Percentiles rank a stretch among this genome's conserved stretches.
Conservation (phyloP, 2,888 invertebrate species). For the Vesta saturnalis region DNA sequence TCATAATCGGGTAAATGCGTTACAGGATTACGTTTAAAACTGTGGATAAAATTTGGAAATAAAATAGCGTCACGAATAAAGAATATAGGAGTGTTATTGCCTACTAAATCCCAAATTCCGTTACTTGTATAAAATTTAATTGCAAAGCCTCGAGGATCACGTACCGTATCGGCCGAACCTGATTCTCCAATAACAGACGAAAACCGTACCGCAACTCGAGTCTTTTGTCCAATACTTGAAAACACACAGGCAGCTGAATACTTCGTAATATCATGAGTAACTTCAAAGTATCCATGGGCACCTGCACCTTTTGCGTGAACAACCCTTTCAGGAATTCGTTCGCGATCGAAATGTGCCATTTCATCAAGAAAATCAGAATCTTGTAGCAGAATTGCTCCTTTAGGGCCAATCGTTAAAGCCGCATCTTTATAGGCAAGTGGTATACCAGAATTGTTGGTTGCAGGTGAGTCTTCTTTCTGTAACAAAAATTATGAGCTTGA, state of each 20-base stretch:
- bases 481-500: not conserved
- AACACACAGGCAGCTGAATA: constrained; percentile 85
- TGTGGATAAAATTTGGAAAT: constrained; percentile 96
- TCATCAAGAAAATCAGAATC: constrained; percentile 84
- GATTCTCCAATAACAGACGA: constrained; percentile 90
- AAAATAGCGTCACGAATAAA: constrained; percentile 89
- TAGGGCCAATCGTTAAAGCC: constrained; percentile 83
- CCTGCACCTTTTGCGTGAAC: constrained; percentile 97
- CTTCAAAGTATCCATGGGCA: constrained; percentile 86
- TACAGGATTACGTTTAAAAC: constrained; percentile 94
- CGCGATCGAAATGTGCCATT: constrained; percentile 85
- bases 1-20: constrained; percentile 91
- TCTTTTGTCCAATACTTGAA: constrained; percentile 78
- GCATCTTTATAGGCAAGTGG: constrained; percentile 84
- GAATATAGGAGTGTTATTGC: constrained; percentile 93
- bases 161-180: constrained; percentile 89
- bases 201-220: constrained; percentile 80
- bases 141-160: constrained; percentile 93
- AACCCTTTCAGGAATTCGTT: constrained; percentile 95
- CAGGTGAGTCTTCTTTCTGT: constrained; percentile 47
- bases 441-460: constrained; percentile 84
- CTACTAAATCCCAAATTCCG: constrained; percentile 93
- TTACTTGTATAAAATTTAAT: constrained; percentile 94
- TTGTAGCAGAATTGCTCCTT: constrained; percentile 87
- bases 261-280: constrained; percentile 84